phyloP scores from a whole-genome alignment of 1,140 invertebrate genomes.

The Streblospio benedicti region DNA sequence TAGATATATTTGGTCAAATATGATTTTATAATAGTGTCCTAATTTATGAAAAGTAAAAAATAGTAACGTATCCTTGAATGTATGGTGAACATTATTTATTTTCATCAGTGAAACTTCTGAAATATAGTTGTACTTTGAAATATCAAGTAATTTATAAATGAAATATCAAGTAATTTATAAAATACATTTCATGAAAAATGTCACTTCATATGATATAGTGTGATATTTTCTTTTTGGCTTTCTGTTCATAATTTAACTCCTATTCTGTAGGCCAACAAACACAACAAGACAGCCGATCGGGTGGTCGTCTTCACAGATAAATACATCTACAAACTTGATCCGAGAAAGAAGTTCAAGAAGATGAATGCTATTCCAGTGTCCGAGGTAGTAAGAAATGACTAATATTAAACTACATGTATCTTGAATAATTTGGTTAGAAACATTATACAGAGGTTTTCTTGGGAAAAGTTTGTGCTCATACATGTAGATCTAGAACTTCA shows the following conservation, averaged over 20 bases:
- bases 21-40: neutral
- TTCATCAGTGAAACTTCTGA: too few species aligned
- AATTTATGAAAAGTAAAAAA: neutral
- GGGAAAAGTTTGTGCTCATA: neutral
- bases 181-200: neutral
- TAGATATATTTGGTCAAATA: constrained; percentile 2
- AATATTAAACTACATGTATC: constrained; percentile 1
- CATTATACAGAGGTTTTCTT: neutral
- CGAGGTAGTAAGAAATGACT: constrained; percentile 53
- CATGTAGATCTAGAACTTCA: neutral
- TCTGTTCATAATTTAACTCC: too few species aligned
- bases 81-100: too few species aligned
- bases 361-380: constrained; percentile 72
- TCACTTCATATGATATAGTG: neutral
- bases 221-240: neutral
- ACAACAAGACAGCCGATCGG: constrained; percentile 80
- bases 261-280: constrained; percentile 53
- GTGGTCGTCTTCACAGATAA: constrained; percentile 80
- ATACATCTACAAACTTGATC: constrained; percentile 81
- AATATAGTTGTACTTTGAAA: too few species aligned
- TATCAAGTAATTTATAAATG: too few species aligned
- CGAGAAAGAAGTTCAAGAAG: constrained; percentile 65
- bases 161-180: too few species aligned
- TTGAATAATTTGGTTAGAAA: neutral
- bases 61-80: neutral